Evolutionary conservation across 2,113 vertebrate species (phyloP), one percentile per base, ranked within the genome.

Genomic region (Deroptyus accipitrinus): DNA sequence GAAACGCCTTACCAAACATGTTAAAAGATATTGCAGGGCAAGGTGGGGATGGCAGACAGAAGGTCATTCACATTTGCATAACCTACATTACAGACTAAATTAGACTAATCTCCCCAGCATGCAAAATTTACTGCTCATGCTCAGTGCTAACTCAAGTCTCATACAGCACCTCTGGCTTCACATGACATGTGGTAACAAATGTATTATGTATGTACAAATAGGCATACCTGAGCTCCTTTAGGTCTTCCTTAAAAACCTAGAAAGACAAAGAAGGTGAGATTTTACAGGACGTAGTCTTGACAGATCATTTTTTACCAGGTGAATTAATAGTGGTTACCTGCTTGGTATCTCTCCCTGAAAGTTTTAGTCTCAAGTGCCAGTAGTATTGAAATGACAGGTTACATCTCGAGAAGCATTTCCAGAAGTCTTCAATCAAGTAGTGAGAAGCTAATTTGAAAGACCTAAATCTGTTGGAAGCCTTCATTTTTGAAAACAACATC

Each of bases 191-290:
- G 67, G 48, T 67, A 80, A 93, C 54, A 87, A 55, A 92, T 68
- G 25, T 42, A 83, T 73, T 87, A 78, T 31, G 80, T 74, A 61
- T 18, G 31, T 82, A 54, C 31, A 64, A 91, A 20, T 30, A 82
- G 57, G 28, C 94, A 67, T 98, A 98, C 98, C 98, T 98, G 77
- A 99, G 97, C 46, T 98, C 97, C 93, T 98, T 97, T 27, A 99
- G 97, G 95, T 99, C 98, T 88, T 99, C 98, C 92, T 98, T 99
- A 91, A 99, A 99, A 88, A 97, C 97, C 98, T 99, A 74, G 67
- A 97, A 97, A 89, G 78, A 61, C 95, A 74, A 97, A 15, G 69
- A 90, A 86, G 17, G 62, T 49, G 24, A 39, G 83, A 74, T 86
- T 89, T 94, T 88, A 79, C 10, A 57, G 33, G 23, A 46, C 24